A percentile compares a stretch with the other conserved stretches of the same genome.
These are phyloP conservation scores for Rhabdophis nuchalis DNA, from an alignment of 2,797 vertebrate species.

Conservation along the genomic window DNA sequence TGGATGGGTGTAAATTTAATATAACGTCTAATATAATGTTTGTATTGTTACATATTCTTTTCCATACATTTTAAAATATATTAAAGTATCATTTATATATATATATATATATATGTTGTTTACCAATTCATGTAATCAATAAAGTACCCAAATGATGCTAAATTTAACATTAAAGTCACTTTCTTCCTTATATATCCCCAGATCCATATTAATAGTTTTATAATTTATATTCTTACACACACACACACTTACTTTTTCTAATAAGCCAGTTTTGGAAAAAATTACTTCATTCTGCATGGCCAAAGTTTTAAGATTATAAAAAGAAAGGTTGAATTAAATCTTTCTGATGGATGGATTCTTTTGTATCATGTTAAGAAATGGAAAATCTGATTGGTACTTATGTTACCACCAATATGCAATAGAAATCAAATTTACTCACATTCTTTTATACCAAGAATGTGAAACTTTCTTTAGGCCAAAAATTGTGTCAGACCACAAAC, in stretches of 20 bases:
- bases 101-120: neutral
- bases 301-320: neutral
- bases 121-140: neutral
- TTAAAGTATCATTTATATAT: neutral
- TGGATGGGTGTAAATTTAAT: neutral
- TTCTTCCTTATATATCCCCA: neutral
- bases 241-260: neutral
- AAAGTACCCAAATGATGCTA: neutral
- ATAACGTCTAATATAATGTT: neutral
- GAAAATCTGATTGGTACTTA: neutral
- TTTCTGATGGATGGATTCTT: neutral
- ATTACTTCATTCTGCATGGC: neutral
- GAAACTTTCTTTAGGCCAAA: neutral
- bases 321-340: neutral
- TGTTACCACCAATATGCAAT: neutral
- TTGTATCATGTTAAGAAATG: neutral
- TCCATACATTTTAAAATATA: neutral
- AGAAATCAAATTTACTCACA: neutral
- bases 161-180: neutral
- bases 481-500: neutral
- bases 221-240: neutral
- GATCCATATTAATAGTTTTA: neutral
- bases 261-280: neutral
- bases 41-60: neutral
- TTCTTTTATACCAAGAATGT: neutral